phyloP scores from a whole-genome alignment of 1,140 invertebrate species.

The Pseudomyrmex cubaensis region DNA sequence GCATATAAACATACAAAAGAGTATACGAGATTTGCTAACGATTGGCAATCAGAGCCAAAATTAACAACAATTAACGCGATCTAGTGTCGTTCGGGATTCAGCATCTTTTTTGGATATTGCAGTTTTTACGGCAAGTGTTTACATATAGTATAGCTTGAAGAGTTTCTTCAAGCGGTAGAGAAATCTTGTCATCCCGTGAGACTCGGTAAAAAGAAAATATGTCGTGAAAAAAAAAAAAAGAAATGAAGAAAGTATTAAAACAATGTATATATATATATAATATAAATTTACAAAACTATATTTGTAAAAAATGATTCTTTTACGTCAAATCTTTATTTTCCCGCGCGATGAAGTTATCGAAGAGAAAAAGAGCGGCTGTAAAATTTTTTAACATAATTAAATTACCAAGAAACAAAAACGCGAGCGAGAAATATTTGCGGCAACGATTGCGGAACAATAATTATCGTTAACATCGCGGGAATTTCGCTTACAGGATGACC shows the following conservation, averaged over 20 bases:
- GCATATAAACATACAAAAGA: constrained; percentile 81
- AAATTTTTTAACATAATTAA: no score
- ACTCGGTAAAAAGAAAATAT: not conserved
- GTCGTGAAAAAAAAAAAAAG: no score
- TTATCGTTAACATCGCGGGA: no score
- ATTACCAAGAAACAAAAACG: not conserved
- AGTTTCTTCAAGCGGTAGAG: not conserved
- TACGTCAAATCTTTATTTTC: no score
- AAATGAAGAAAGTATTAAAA: no score
- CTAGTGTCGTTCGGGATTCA: not conserved
- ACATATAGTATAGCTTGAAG: constrained; percentile 25
- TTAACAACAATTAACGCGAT: constrained; percentile 11
- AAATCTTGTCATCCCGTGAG: constrained; percentile 28
- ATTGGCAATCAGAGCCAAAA: constrained; percentile 28
- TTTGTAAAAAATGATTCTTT: no score
- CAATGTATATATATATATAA: no score
- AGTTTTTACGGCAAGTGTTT: no score
- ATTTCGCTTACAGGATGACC: constrained; percentile 30
- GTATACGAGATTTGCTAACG: constrained; percentile 73
- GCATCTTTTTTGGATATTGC: not conserved
- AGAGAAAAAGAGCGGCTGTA: no score
- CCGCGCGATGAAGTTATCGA: no score
- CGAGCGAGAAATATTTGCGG: not conserved
- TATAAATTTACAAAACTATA: no score
- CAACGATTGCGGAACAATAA: not conserved